Base-by-base conservation (phyloP, 2,888 invertebrate genomes). In the Ormia ochracea region DNA sequence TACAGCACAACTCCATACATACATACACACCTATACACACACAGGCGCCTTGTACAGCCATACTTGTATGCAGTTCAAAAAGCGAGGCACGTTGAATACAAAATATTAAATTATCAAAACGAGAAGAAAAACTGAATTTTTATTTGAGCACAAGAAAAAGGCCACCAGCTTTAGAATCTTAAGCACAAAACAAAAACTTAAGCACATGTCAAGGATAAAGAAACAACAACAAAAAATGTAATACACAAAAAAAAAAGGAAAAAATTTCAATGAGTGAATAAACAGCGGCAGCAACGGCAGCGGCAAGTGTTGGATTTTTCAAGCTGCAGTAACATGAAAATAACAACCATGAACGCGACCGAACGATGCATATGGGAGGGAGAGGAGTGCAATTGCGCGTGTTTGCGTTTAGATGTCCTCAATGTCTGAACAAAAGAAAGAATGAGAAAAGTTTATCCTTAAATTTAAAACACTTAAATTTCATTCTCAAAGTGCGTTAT, bases 151-250 rank as follows among this genome's bases (percentile, higher is more conserved):
- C 10, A 41, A 17, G 26, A 52, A 31, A 63, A 31, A 52, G 45
- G 52, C 31, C 38, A 58, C 23, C 33, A 54, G 56, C 76, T 63
- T 33, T 77, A 56, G 56, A 41, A 63, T 70, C 63, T 77, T 70
- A 26, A 63, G 54, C 38, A 69, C 31, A 63, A 63, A 66, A 56
- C 50, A 48, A 77, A 69, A 65, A 70, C 76, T 65, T 77, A 70
- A 77, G 76, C 50, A 65, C 69, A 77, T 77, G 76, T 77, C 76
- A 77, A 77, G 76, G 76, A 77, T 77, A 76, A 69, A 28, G 43
- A 52, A 76, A 36, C 52, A 74, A 43, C 21, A 36, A 14, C 50
- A 41, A 19, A 31, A 23, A 68, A 58, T 63, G 63, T 36, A 38
- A 9, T 19, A 41, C 3, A 41, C 28, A 26, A 14, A 50, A 4